phyloP scores from a whole-genome alignment of 2,797 vertebrate species.

The Platalea minor region DNA sequence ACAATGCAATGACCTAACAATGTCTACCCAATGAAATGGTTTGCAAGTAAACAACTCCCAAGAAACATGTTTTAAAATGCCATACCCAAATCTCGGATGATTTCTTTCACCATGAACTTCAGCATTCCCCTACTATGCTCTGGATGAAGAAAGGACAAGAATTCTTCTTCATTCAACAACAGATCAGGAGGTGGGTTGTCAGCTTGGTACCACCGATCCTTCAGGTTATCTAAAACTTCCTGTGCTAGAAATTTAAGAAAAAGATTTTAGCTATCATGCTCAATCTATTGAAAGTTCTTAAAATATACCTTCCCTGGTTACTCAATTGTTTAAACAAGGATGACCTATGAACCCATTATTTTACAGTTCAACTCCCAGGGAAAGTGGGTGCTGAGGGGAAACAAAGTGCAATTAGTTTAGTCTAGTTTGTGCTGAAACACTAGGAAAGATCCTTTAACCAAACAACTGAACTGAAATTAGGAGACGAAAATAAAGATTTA shows the following conservation, averaged over 20 bases:
- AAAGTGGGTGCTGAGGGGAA: neutral
- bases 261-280: neutral
- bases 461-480: neutral
- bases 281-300: neutral
- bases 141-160: conserved; percentile 93
- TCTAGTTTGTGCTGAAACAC: neutral
- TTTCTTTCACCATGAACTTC: conserved; percentile 97
- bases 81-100: conserved; percentile 90
- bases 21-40: neutral
- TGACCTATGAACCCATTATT: neutral
- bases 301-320: neutral
- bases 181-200: conserved; percentile 90
- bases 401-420: neutral
- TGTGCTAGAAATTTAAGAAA: conserved; percentile 79
- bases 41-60: neutral
- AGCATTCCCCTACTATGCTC: conserved; percentile 96
- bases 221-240: conserved; percentile 94
- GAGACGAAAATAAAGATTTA: neutral
- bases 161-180: conserved; percentile 89
- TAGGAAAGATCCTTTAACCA: neutral
- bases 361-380: neutral
- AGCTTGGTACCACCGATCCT: conserved; percentile 97
- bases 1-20: neutral
- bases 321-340: neutral
- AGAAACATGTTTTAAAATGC: neutral